Conservation (phyloP, 2,888 invertebrate species). For the Xylocampa areola region DNA sequence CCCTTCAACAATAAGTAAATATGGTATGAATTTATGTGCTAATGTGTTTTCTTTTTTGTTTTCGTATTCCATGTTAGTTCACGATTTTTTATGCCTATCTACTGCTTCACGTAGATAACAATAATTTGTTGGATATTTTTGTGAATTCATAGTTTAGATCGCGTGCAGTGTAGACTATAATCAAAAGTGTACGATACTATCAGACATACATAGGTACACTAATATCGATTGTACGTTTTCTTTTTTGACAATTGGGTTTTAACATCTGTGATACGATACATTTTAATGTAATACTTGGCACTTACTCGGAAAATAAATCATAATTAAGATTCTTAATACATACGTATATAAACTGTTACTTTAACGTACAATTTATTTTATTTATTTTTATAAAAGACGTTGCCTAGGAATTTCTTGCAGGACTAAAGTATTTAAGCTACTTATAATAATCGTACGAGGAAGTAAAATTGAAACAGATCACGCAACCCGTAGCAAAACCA, state of each 20-base stretch:
- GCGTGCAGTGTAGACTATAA: conserved; percentile 4
- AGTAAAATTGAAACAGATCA: conserved; percentile 14
- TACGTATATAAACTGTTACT: too few relatives aligned
- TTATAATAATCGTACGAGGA: too few relatives aligned
- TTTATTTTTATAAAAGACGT: too few relatives aligned
- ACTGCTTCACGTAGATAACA: neutral
- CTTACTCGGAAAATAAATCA: neutral
- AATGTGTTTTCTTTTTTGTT: neutral
- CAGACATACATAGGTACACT: conserved; percentile 25
- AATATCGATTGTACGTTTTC: conserved; percentile 12
- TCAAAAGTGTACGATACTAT: conserved; percentile 7
- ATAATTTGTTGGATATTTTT: neutral
- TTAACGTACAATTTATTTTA: too few relatives aligned
- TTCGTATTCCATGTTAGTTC: neutral
- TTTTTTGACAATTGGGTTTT: neutral
- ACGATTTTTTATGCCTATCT: too few relatives aligned
- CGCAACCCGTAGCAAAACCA: neutral
- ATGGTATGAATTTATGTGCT: neutral
- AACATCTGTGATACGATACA: neutral
- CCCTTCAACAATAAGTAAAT: conserved; percentile 17
- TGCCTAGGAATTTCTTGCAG: too few relatives aligned
- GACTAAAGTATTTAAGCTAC: too few relatives aligned
- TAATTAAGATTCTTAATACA: too few relatives aligned
- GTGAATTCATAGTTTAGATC: conserved; percentile 1
- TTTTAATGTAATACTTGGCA: neutral